Evolutionary conservation across 2,888 invertebrate species (phyloP), one percentile per base, ranked within the genome.

Genomic region (Gortyna flavago): DNA sequence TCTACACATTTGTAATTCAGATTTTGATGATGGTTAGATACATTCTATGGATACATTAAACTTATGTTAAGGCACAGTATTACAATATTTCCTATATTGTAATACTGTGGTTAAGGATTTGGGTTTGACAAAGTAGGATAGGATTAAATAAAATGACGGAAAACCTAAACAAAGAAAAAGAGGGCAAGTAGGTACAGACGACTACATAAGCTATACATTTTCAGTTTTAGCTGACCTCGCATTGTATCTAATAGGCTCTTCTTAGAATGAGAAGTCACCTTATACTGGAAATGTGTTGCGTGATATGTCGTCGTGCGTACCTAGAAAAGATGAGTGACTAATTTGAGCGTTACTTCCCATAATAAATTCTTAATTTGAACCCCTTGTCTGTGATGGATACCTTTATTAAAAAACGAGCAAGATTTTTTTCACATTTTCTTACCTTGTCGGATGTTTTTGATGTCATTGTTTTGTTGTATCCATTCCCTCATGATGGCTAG

Each of bases 361-460:
- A 8, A 2, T 67, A 9, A 68, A 41, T n/a, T 73, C 16, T 11
- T 67, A 32, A 67, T 32, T 67, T 32, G 25, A 68, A 57, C 9
- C 51, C 16, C 2, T 11, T 54, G 11, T 41, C 7, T 54, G 18
- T 41, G 11, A 38, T 18, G 29, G 4, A 51, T n/a, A 29, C 8
- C 25, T 25, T 25, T 68, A 9, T 25, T 21, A 51, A 51, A 32
- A 35, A 25, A 35, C 25, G 25, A 7, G 25, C 41, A 25, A 11
- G 6, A 66, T n/a, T 25, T 66, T 51, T 65, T 32, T 25, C 3
- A 32, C 8, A 51, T 32, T 7, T n/a, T 5, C 57, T 89, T 93
- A 97, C 98, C 98, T 91, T 97, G 96, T 80, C 98, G 96, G 76
- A 98, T 97, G 92, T 98, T 97, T 90, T 96, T 97, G 80, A 98